phyloP scores from a whole-genome alignment of 2,113 vertebrate genomes.

The Heteronetta atricapilla region DNA sequence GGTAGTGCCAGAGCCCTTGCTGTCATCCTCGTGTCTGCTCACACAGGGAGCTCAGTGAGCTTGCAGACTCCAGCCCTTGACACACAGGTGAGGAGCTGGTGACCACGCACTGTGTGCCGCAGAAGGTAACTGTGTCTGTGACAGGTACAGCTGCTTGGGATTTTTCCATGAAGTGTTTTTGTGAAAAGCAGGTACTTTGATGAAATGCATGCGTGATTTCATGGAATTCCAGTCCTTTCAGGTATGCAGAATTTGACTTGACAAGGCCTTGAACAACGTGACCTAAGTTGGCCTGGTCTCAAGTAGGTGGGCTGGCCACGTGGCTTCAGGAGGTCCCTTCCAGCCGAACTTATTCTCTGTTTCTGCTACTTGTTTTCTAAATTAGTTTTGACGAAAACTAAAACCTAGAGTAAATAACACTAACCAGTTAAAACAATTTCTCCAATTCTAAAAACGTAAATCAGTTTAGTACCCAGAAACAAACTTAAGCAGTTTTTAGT shows the following conservation, averaged over 20 bases:
- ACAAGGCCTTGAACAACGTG: neutral
- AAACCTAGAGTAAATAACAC: neutral
- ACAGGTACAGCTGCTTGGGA: neutral
- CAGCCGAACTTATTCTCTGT: neutral
- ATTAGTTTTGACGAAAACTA: neutral
- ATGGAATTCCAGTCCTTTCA: neutral
- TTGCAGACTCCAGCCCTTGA: neutral
- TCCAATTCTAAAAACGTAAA: neutral
- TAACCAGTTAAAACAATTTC: neutral
- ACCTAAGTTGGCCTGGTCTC: neutral
- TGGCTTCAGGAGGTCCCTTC: neutral
- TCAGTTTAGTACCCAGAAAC: neutral
- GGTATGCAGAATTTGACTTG: neutral
- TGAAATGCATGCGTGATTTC: neutral
- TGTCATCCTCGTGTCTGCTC: neutral
- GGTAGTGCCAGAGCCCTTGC: neutral
- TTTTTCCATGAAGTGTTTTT: neutral
- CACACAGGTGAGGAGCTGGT: neutral
- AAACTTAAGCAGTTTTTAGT: neutral
- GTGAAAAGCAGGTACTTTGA: neutral
- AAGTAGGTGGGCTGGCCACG: neutral
- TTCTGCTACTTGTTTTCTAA: neutral
- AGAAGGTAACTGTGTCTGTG: neutral
- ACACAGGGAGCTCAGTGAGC: neutral
- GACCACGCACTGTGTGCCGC: neutral